Evolutionary conservation across 2,113 vertebrate genomes (phyloP).

Genomic region (Benitochromis conjunctus): DNA sequence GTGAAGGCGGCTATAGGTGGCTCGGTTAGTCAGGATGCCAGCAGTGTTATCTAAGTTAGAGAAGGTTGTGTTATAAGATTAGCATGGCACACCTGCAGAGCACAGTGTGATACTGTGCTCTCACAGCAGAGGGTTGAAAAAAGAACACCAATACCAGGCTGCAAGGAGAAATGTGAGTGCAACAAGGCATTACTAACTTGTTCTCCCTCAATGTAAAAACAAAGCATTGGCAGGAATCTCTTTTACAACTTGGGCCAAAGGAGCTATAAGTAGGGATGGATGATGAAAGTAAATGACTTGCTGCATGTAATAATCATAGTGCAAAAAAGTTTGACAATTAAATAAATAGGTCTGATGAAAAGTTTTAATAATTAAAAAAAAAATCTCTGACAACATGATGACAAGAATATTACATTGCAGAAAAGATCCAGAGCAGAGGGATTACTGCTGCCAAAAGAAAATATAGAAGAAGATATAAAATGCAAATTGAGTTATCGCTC

Average conservation of each 20-base stretch:
- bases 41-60: constrained; percentile 89
- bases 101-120: not conserved
- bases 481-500: not conserved
- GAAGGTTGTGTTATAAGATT: not conserved
- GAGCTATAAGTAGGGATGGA: accelerated
- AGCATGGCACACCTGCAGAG: not conserved
- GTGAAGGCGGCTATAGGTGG: constrained; percentile 83
- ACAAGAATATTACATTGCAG: not conserved
- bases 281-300: not conserved
- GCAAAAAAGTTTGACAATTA: not conserved
- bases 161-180: not conserved
- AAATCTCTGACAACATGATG: not conserved
- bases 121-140: not conserved
- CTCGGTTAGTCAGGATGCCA: constrained; percentile 81
- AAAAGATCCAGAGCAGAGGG: accelerated
- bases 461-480: not conserved
- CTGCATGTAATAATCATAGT: not conserved
- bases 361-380: accelerated
- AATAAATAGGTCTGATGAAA: not conserved
- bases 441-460: not conserved
- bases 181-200: accelerated
- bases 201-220: not conserved
- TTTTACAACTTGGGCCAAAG: not conserved
- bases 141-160: not conserved
- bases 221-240: not conserved